Percentiles rank a stretch among this genome's conserved stretches.
phyloP scores from a whole-genome alignment of 2,113 vertebrate species.

The Formicarius rufipectus region DNA sequence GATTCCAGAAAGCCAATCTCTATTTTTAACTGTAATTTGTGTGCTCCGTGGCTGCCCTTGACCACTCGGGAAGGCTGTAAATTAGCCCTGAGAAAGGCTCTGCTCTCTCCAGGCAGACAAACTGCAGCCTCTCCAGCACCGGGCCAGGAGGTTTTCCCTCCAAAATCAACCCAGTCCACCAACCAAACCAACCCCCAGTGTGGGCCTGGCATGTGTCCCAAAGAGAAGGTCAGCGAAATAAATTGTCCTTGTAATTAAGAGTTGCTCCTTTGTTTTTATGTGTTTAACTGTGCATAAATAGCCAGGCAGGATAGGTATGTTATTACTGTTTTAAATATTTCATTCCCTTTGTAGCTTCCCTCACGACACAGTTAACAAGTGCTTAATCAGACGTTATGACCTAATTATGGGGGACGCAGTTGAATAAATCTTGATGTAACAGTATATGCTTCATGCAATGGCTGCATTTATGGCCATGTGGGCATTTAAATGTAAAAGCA shows the following conservation, averaged over 20 bases:
- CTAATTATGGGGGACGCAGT: conserved; percentile 44
- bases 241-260: conserved; percentile 60
- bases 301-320: conserved; percentile 47
- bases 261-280: conserved; percentile 49
- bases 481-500: conserved; percentile 32
- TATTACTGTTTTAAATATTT: conserved; percentile 60
- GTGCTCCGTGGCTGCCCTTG: neutral
- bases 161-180: neutral
- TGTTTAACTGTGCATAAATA: conserved; percentile 43
- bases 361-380: conserved; percentile 42
- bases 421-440: conserved; percentile 55
- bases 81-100: neutral
- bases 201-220: conserved; percentile 30
- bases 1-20: conserved; percentile 3
- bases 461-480: conserved; percentile 28
- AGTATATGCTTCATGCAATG: conserved; percentile 44
- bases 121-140: neutral
- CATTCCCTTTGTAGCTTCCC: conserved; percentile 43
- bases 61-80: neutral
- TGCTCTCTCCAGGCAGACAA: neutral
- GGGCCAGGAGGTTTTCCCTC: neutral
- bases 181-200: neutral
- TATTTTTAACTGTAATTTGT: conserved; percentile 34
- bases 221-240: conserved; percentile 43
- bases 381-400: conserved; percentile 50